These are phyloP conservation scores for Hirtodrosophila histrioides DNA, from an alignment of 2,888 invertebrate species.

Conservation along the genomic window DNA sequence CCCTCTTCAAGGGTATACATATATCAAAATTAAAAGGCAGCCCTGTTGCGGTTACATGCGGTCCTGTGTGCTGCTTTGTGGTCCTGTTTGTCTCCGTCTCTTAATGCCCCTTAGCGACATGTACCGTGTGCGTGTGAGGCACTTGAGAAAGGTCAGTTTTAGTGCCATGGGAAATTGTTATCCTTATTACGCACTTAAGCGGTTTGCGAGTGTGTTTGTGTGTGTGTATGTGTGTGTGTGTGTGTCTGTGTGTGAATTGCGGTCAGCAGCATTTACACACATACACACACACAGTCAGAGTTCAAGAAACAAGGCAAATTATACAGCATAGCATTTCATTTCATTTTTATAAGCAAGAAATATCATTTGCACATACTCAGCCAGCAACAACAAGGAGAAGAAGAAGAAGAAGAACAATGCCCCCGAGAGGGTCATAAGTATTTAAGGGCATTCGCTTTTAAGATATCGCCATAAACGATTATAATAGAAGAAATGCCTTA, in stretches of 20 bases:
- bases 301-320: slow-evolving; percentile 41
- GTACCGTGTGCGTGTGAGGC: slow-evolving; percentile 35
- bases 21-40: slow-evolving; percentile 3
- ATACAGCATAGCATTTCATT: slow-evolving; percentile 44
- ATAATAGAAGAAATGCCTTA: slow-evolving; percentile 5
- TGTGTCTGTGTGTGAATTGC: slow-evolving; percentile 14
- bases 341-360: slow-evolving; percentile 39
- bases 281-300: slow-evolving; percentile 14
- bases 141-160: slow-evolving; percentile 79
- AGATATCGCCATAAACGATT: slow-evolving; percentile 14
- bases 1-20: neutral
- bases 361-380: slow-evolving; percentile 37
- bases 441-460: slow-evolving; percentile 27
- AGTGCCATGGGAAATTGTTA: slow-evolving; percentile 72
- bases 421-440: slow-evolving; percentile 31
- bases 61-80: neutral
- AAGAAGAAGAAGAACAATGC: slow-evolving; percentile 2
- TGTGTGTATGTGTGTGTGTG: slow-evolving; percentile 10
- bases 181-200: slow-evolving; percentile 65
- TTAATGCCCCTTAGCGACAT: slow-evolving; percentile 28
- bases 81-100: slow-evolving; percentile 18
- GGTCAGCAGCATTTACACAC: slow-evolving; percentile 19
- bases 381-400: slow-evolving; percentile 1
- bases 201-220: slow-evolving; percentile 6
- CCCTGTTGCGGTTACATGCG: slow-evolving; percentile 23